phyloP scores from a whole-genome alignment of 2,888 invertebrate species.

The Halocaridina rubra region DNA sequence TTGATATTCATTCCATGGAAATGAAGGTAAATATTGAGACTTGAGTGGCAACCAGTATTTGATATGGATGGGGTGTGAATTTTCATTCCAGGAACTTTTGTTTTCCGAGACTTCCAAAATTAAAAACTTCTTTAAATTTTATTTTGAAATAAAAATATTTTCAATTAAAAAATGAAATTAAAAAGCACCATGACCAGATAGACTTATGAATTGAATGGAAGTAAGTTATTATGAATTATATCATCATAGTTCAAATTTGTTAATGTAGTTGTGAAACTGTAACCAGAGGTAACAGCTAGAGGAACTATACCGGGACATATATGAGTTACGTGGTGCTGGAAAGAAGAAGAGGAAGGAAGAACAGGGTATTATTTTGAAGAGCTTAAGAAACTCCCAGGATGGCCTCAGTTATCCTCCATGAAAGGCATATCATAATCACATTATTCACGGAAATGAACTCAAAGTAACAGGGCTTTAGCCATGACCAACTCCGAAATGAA shows the following conservation, averaged over 20 bases:
- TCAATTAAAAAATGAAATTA: neutral
- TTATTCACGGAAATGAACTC: neutral
- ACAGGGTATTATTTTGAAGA: neutral
- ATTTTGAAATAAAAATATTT: neutral
- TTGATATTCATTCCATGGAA: neutral
- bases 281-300: neutral
- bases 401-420: neutral
- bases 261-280: neutral
- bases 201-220: neutral
- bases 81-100: no score
- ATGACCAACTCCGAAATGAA: no score
- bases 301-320: neutral
- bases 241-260: neutral
- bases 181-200: no score
- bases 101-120: no score
- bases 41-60: no score
- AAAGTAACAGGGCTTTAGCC: no score
- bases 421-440: neutral
- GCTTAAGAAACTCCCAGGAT: neutral
- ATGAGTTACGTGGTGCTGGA: neutral
- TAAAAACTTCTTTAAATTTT: no score
- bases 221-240: neutral
- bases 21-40: neutral
- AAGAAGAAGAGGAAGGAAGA: neutral
- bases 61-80: no score